Evolutionary conservation across 2,113 vertebrate species (phyloP), one percentile per base, ranked within the genome.

Genomic region (Dasyprocta punctata): DNA sequence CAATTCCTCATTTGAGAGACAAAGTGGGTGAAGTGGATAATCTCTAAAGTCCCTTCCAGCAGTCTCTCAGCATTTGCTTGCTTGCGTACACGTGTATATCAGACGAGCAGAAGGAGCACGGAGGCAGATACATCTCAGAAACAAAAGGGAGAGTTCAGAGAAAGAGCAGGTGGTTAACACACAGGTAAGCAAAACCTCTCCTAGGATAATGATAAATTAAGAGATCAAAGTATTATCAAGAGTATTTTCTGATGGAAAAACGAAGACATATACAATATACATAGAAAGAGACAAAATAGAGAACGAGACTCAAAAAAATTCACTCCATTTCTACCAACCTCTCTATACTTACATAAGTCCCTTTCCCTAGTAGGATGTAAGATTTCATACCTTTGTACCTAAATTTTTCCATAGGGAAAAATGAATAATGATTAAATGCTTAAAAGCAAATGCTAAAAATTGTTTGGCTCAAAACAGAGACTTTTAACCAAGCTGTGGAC

Each of bases 391-490:
- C 13, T 94, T 65, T 78, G 65, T 4, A 71, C 86, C 20, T 65
- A 78, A 84, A 67, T 63, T 92, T 89, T 91, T 44, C 78, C 44
- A 78, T 33, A 83, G 17, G 20, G 36, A 41, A 73, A 61, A 49
- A 28, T 1, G 49, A 60, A 7, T 13, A 87, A n/a, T 33, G 33
- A 58, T 60, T 73, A 80, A 44, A 73, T 78, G 33, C 65, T 86
- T 86, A 52, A 93, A 83, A 94, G 49, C n/a, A 91, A 86, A 41
- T 77, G 28, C 20, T 92, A 89, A 73, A 61, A 80, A 61, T 41
- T 54, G 2, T 81, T 77, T 77, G 67, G 28, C 44, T 94, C 33
- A 73, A 93, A 73, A 84, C 4, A 52, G 41, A 84, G 7, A 54
- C 28, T 89, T 81, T 82, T 56, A 93, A 75, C 54, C 28, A 94